Base-by-base conservation (phyloP, 2,113 vertebrate genomes). In the Tragelaphus buxtoni region DNA sequence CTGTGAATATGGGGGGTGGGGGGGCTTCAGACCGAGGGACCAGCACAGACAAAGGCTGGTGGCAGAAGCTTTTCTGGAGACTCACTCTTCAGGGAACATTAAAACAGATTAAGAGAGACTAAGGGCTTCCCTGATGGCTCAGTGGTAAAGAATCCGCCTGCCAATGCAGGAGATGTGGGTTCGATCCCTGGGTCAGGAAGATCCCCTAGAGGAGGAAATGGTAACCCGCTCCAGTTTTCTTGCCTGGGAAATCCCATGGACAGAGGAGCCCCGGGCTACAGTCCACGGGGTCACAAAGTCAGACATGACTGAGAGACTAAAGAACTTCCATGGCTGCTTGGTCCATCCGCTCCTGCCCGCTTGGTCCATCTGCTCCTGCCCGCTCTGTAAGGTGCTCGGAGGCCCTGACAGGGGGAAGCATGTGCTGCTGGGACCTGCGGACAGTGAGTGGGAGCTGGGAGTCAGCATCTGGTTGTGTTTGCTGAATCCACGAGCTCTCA, bases 1-100 rank as follows among this genome's bases (percentile, higher is more conserved):
- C 3, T 10, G 4, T 45, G 28, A 14, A 9, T 35, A 4, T 0
- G 1, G 5, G 2, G 9, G 39, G 9, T 0, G 14, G 22, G n/a
- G 16, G 16, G 1, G 11, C 2, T 35, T 32, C 20, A 7, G 55
- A 53, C 30, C 26, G 1, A 89, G 24, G n/a, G 12, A 47, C 0
- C 2, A 2, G 24, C 61, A 22, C 3, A 8, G n/a, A n/a, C n/a
- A n/a, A n/a, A n/a, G n/a, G n/a, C n/a, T n/a, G 11, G 60, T 1
- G 13, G 28, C n/a, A 11, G 2, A 30, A 74, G 4, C 12, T 77
- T n/a, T 35, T 9, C 26, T 14, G 26, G 28, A 28, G 69, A 69
- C 42, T 18, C 10, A 74, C 69, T 55, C 72, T n/a, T 26, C 16
- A 8, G 13, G 9, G 35, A 61, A 28, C 28, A 45, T 5, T 49